phyloP scores from a whole-genome alignment of 2,113 vertebrate genomes.

The Morone saxatilis region DNA sequence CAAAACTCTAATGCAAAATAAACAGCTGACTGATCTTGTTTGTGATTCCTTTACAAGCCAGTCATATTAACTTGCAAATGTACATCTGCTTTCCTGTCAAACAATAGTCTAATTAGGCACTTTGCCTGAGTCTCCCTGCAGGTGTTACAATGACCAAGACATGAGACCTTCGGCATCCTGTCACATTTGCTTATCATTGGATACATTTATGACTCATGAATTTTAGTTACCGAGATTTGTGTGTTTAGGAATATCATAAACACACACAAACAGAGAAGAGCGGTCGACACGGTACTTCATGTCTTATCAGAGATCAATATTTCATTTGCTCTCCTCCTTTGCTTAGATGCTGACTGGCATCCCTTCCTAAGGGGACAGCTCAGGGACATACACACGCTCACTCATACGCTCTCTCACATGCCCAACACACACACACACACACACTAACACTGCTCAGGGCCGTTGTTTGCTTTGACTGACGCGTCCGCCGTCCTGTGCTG shows the following conservation, averaged over 20 bases:
- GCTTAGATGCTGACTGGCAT: constrained; percentile 76
- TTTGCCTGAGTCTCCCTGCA: constrained; percentile 48
- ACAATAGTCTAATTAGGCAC: constrained; percentile 49
- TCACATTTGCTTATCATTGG: constrained; percentile 61
- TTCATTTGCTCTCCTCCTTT: constrained; percentile 73
- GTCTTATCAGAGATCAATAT: constrained; percentile 81
- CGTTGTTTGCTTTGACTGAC: constrained; percentile 79
- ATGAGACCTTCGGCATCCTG: constrained; percentile 46
- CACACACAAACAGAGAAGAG: constrained; percentile 30
- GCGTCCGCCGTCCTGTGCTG: constrained; percentile 56
- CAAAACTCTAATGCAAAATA: constrained; percentile 8
- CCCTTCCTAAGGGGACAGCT: constrained; percentile 68
- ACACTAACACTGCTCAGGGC: constrained; percentile 58
- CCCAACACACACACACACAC: constrained; percentile 43
- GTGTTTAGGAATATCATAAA: constrained; percentile 44
- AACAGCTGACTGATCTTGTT: not conserved
- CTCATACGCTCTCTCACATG: constrained; percentile 17
- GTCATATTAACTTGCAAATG: constrained; percentile 58
- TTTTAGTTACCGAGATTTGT: constrained; percentile 57
- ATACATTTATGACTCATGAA: constrained; percentile 55
- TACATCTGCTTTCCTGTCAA: constrained; percentile 57
- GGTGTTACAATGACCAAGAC: constrained; percentile 56
- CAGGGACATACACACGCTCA: constrained; percentile 53
- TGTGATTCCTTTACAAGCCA: constrained; percentile 18
- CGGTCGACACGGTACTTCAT: constrained; percentile 63